These are phyloP conservation scores for Seriola aureovittata DNA, from an alignment of 2,113 vertebrate species.

Conservation along the genomic window DNA sequence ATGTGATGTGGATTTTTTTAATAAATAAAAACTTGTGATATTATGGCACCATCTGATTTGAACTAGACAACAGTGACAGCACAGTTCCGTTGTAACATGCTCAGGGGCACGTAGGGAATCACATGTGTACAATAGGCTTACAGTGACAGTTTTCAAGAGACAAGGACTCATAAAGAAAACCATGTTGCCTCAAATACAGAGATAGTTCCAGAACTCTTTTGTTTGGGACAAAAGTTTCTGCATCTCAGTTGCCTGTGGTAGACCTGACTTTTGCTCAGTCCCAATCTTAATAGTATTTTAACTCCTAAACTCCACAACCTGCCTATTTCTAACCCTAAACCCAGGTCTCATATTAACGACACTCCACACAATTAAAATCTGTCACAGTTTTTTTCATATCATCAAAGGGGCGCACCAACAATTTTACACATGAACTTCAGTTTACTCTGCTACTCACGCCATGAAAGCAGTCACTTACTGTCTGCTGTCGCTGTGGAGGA, in stretches of 20 bases:
- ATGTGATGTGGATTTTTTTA: background rate
- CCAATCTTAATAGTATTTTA: background rate
- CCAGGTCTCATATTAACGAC: background rate
- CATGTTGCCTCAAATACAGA: background rate
- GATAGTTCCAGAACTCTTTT: background rate
- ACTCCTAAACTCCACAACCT: background rate
- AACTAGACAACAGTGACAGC: conserved; percentile 5
- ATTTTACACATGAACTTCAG: background rate
- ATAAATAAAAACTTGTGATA: background rate
- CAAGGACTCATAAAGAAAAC: background rate
- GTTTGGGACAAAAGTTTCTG: background rate
- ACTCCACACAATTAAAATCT: background rate
- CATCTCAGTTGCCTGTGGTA: background rate
- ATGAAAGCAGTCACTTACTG: background rate
- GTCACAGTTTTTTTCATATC: background rate
- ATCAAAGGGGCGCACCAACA: background rate
- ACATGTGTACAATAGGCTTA: conserved; percentile 26
- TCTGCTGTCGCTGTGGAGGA: background rate
- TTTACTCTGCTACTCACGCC: background rate
- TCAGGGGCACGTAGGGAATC: conserved; percentile 26
- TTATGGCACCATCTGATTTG: background rate
- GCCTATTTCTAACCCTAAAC: background rate
- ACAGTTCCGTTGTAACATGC: conserved; percentile 1
- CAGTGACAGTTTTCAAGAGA: conserved; percentile 19
- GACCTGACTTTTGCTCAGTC: background rate